Conservation (phyloP, 2,888 invertebrate species). For the Tipula helvola region DNA sequence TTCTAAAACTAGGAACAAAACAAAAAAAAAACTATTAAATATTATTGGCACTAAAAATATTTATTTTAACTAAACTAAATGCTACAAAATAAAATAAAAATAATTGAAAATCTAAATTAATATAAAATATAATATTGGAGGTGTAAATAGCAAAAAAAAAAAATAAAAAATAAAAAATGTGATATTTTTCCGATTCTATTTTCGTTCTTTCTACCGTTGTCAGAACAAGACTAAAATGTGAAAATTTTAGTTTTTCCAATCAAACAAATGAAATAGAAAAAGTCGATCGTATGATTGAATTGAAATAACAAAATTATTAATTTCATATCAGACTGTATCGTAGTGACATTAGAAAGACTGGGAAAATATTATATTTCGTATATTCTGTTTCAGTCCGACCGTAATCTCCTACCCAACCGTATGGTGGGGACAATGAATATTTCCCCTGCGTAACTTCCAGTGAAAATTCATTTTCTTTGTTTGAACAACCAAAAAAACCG, state of each 20-base stretch:
- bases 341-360: not conserved
- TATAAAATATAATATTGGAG: not conserved
- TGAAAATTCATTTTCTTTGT: not conserved
- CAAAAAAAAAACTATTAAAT: not conserved
- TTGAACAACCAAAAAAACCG: not conserved
- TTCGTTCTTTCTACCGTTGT: conserved; percentile 9
- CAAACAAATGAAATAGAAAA: conserved; percentile 7
- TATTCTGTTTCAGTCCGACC: not conserved
- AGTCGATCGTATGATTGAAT: not conserved
- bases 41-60: not conserved
- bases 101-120: not conserved
- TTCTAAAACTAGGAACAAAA: not conserved
- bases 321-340: not conserved
- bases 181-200: not conserved
- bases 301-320: not conserved
- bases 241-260: not conserved
- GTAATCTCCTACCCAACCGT: not conserved
- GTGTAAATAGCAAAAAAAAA: not conserved
- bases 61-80: not conserved
- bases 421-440: not conserved
- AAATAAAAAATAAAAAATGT: not conserved
- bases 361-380: not conserved
- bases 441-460: not conserved
- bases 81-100: not conserved
- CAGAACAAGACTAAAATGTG: not conserved